Base-by-base conservation (phyloP, 1,140 invertebrate genomes). In the Chymomyza costata region DNA sequence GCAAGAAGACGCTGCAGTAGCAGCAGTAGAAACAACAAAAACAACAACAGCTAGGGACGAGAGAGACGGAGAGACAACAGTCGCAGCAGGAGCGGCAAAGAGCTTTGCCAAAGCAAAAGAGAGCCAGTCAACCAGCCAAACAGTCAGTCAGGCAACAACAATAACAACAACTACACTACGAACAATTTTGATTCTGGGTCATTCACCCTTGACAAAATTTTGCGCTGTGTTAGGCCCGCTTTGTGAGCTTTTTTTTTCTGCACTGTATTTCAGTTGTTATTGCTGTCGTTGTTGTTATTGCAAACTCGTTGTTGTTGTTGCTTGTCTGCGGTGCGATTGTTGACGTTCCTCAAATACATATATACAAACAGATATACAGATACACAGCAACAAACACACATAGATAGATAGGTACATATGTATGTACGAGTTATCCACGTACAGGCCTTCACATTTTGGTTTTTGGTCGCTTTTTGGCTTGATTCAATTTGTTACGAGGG, bases 141-240 rank as follows among this genome's bases (percentile, higher is more conserved):
- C 52, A 64, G 55, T 18, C 39, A 62, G 21, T 21, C 21, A 57
- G 64, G 35, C 44, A 30, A 37, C 48, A 31, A 45, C 55, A 31
- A 38, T 34, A 38, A 28, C 62, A 17, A 28, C 65, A 35, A 48
- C 71, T 63, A 71, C 71, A 57, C 25, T 5, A 28, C 25, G 25
- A 28, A 67, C 67, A 56, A 80, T 80, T 71, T 80, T 80, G 73
- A 80, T 80, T 80, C 73, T 80, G 74, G 73, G 73, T 80, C 73
- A 80, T 80, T 78, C 73, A 78, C 73, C 71, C 71, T 78, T 80
- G 63, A 78, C 67, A 80, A 78, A 55, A 69, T 65, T 80, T 70
- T 68, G 59, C 73, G 52, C 71, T 80, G 71, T 78, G 71, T 78
- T 80, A 71, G 71, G 71, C 73, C n/a, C 67, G 71, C 66, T 66